Evolutionary conservation across 1,140 invertebrate genomes (phyloP), one percentile per base, ranked within the genome.

Genomic region (Conopomorpha cramerella): DNA sequence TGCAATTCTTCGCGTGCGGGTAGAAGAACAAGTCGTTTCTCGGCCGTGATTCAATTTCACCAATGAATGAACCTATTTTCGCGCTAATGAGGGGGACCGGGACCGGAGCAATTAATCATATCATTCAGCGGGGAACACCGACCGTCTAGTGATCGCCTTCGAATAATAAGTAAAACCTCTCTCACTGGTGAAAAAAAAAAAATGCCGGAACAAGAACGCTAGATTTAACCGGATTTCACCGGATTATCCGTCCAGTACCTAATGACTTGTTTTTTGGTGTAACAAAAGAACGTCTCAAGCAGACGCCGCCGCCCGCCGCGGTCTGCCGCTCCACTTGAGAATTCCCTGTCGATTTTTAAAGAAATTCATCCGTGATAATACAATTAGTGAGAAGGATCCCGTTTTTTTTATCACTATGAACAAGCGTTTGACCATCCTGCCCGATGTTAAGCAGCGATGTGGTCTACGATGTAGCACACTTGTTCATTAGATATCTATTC

Each of bases 201-300:
- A 74, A 66, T 53, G 50, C 4, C 19, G 10, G 19, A 23, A 23
- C 10, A n/a, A n/a, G n/a, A n/a, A 63, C 58, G 66, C 63, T 64
- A 64, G 65, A 70, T 65, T 74, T 64, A 67, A 66, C 63, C 50
- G 55, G 57, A 51, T 52, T 51, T 61, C n/a, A n/a, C n/a, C n/a
- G n/a, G n/a, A n/a, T n/a, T n/a, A n/a, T n/a, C n/a, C n/a, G n/a
- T n/a, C n/a, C n/a, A n/a, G n/a, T n/a, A n/a, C 64, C 51, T 76
- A 76, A 76, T 76, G 70, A 72, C 67, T 72, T 76, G 67, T 72
- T 76, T 76, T 73, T 68, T 59, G 70, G 67, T 57, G 64, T 72
- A 66, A 55, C 56, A 59, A 71, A 58, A 71, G 63, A 73, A 59
- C 64, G 70, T 74, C 70, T 65, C 62, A 45, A 51, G 45, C 67